Base-by-base conservation (phyloP, 2,888 invertebrate genomes). In the Anaspis maculata region DNA sequence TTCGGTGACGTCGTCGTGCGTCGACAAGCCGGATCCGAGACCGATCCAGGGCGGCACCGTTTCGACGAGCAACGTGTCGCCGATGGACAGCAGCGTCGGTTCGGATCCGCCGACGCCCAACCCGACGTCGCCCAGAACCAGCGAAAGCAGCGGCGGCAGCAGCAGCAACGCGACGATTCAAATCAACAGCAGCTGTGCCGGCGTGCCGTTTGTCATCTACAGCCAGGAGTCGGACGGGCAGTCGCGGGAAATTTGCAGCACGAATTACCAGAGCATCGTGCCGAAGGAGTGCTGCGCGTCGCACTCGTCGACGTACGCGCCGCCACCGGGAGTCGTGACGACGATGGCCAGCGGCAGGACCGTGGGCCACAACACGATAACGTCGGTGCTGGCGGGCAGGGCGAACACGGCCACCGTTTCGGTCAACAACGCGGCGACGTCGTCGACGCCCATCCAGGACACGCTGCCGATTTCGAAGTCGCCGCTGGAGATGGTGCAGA, bases 1-100 rank as follows among this genome's bases (percentile, higher is more conserved):
- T 58, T 79, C 80, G 7, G 79, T 82, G 2, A 80, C 78, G 7
- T 81, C 82, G 4, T 81, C 82, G 7, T 78, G 79, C 9, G 80
- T 79, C 3, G 79, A 70, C 2, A 80, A 79, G 21, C 70, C 74
- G 5, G 83, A 82, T 49, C 72, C 73, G 15, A 72, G 82, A 49
- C 87, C 87, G 0, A 85, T 86, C 38, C 87, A 88, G 59, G 87
- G 85, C 3, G 87, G 86, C 1, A 81, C 86, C 1, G 83, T 88
- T 6, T 87, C 86, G 47, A 87, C 87, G 0, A 87, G 86, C 57
- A 80, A 84, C 51, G 83, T 83, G 22, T 81, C 84, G 27, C 79
- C 83, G 0, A 68, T 73, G 2, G 78, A 78, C 40, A 73, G 77
- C 1, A 75, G 76, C 15, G n/a, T n/a, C n/a, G 62, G 69, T 25